Evolutionary conservation across 1,140 invertebrate species (phyloP), one percentile per base, ranked within the genome.

Genomic region (Goniozus legneri): DNA sequence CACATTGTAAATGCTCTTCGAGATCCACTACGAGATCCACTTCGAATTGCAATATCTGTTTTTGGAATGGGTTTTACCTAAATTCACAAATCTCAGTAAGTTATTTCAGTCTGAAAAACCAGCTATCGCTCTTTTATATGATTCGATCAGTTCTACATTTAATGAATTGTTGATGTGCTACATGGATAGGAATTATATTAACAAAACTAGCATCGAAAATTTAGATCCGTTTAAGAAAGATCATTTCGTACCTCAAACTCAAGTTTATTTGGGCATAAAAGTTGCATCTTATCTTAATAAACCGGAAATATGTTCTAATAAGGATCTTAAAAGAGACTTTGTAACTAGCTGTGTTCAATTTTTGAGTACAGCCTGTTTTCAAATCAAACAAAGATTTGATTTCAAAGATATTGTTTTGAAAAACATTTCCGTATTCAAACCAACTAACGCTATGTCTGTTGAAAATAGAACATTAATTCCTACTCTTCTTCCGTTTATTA

Each of bases 71-170:
- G 27, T 52, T 35, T 47, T 54, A 42, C 58, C 58, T 3, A 57
- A 57, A 44, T 60, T 60, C 33, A 51, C 46, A 12, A 47, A 54
- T 31, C 36, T 60, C 20, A 60, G 57, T 47, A 31, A 48, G 32
- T 30, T 47, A 14, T 57, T 60, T 34, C 54, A 60, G 32, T 54
- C 51, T 24, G 14, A 32, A 15, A 38, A 38, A 6, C 34, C 35
- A 27, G 14, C 44, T 22, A 8, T 50, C 19, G 34, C 52, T 16
- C 42, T 8, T 6, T 24, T 50, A 1, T 33, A 47, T 43, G 44
- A 50, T 16, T 43, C 33, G 39, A 50, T 54, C 43, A 41, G 14
- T 39, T 13, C 7, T 36, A 41, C 1, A 14, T 54, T 50, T 50
- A 37, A 39, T 24, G 47, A 54, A 10, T 31, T 54, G 27, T 43